Percentiles rank a stretch among this genome's conserved stretches.
Conservation (phyloP, 2,888 invertebrate species). For the Rhamnusium bicolor region DNA sequence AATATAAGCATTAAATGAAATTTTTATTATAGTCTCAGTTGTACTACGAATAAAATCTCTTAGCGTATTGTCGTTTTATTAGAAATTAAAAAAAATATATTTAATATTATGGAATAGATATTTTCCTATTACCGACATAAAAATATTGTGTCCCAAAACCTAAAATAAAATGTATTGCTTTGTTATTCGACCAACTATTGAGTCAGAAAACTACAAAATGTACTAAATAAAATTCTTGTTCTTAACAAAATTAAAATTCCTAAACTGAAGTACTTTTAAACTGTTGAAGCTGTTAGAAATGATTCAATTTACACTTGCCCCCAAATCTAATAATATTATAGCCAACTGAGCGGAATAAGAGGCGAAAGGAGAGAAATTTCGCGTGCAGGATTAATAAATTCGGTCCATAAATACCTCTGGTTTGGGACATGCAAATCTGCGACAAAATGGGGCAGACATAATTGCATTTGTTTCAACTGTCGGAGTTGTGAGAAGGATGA, state of each 20-base stretch:
- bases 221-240: background rate
- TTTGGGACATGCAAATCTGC: conserved; percentile 31
- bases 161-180: too few species aligned
- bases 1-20: too few species aligned
- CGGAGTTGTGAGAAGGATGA: conserved; percentile 42
- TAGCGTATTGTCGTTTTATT: too few species aligned
- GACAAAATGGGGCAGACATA: conserved; percentile 44
- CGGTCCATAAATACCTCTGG: conserved; percentile 43
- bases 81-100: too few species aligned
- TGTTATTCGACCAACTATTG: background rate
- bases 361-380: conserved; percentile 41
- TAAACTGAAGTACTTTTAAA: conserved; percentile 36
- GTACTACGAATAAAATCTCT: too few species aligned
- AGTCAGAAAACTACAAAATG: background rate
- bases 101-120: too few species aligned
- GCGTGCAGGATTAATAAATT: conserved; percentile 49
- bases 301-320: conserved; percentile 52
- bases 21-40: too few species aligned
- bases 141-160: too few species aligned
- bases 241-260: conserved; percentile 47
- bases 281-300: conserved; percentile 50
- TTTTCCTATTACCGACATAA: too few species aligned
- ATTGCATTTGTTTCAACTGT: conserved; percentile 50
- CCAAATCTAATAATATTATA: conserved; percentile 50
- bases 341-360: conserved; percentile 48